phyloP scores from a whole-genome alignment of 2,888 invertebrate species.

The Erebia palarica region DNA sequence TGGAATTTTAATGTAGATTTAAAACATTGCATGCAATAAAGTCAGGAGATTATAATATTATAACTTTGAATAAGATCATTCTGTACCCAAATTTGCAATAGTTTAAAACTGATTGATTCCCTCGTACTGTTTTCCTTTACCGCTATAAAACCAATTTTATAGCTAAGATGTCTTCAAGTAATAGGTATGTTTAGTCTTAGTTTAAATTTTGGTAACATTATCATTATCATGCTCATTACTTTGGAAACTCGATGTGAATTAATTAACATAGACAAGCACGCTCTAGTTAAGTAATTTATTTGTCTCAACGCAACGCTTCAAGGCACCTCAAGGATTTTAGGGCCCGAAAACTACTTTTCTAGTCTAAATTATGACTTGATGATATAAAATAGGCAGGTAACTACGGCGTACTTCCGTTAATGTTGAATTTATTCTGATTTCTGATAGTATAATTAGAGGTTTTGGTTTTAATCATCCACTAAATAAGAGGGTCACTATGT shows the following conservation, averaged over 20 bases:
- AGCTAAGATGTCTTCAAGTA: no score
- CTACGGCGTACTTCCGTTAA: background rate
- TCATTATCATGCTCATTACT: constrained; percentile 1
- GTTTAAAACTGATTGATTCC: no score
- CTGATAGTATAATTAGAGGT: background rate
- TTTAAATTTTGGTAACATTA: background rate
- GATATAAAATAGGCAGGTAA: background rate
- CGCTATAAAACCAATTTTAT: no score
- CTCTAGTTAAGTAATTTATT: constrained; percentile 4
- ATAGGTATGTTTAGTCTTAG: background rate
- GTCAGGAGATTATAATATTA: no score
- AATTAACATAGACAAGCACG: constrained; percentile 3
- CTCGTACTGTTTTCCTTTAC: no score
- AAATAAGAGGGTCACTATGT: background rate
- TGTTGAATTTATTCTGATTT: constrained; percentile 2
- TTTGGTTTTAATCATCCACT: background rate
- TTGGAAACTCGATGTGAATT: background rate
- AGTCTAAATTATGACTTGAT: background rate
- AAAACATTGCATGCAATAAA: no score
- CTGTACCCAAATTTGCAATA: no score
- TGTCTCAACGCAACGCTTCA: background rate
- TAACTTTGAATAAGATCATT: no score
- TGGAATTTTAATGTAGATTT: no score
- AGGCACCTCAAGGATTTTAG: constrained; percentile 13
- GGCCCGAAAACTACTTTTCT: background rate